Percentiles rank a stretch among this genome's conserved stretches.
These are phyloP conservation scores for Charina bottae DNA, from an alignment of 2,113 vertebrate species.

Conservation along the genomic window DNA sequence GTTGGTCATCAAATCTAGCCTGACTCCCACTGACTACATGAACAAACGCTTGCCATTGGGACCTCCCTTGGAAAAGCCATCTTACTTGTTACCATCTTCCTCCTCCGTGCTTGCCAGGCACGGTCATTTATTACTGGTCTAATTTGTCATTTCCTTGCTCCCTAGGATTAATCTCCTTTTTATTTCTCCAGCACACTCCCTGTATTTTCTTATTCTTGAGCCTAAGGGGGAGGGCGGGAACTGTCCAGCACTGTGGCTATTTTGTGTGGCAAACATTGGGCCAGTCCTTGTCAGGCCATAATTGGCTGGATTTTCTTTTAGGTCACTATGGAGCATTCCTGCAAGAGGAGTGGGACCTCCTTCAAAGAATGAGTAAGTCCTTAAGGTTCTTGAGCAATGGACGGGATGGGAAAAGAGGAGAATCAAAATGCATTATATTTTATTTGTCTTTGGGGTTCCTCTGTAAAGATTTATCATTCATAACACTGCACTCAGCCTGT, in stretches of 20 bases:
- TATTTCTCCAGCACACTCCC: neutral
- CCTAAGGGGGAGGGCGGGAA: neutral
- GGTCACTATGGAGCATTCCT: slow-evolving; percentile 95
- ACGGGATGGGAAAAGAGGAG: neutral
- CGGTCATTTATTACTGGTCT: neutral
- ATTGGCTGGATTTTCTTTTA: slow-evolving; percentile 43
- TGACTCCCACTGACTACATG: neutral
- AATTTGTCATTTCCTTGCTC: neutral
- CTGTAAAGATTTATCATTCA: neutral
- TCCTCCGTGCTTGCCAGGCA: neutral
- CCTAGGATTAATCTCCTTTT: neutral
- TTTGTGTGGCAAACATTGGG: neutral
- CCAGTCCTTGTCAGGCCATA: neutral
- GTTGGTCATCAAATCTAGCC: neutral
- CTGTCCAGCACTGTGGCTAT: neutral
- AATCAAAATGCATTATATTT: neutral
- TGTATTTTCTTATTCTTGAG: neutral
- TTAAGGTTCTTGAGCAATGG: slow-evolving; percentile 11
- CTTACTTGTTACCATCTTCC: neutral
- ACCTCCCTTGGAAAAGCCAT: neutral
- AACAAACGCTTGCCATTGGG: neutral
- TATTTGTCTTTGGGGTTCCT: neutral
- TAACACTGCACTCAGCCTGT: no score
- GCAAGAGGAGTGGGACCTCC: slow-evolving; percentile 95
- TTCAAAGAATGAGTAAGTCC: slow-evolving; percentile 91